phyloP scores from a whole-genome alignment of 2,888 invertebrate genomes.

The Cynaeus angustus region DNA sequence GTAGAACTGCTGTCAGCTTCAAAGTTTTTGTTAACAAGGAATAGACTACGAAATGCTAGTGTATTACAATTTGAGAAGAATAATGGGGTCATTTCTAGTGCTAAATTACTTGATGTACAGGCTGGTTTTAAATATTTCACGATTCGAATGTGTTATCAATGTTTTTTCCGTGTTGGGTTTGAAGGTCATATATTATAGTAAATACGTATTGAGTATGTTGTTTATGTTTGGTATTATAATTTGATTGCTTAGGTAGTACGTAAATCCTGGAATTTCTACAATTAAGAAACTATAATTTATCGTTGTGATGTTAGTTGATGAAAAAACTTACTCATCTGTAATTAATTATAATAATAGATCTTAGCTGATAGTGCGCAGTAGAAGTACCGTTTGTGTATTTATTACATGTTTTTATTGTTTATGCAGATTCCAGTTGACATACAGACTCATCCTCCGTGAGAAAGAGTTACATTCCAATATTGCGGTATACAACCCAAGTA shows the following conservation, averaged over 20 bases:
- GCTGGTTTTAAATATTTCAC: too few relatives aligned
- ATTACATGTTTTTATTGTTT: conserved; percentile 11
- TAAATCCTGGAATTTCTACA: conserved; percentile 2
- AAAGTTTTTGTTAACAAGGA: too few relatives aligned
- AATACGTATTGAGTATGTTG: neutral
- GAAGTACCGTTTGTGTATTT: neutral
- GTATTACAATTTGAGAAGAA: too few relatives aligned
- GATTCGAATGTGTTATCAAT: too few relatives aligned
- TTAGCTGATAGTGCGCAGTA: conserved; percentile 1
- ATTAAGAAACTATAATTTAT: neutral
- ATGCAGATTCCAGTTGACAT: conserved; percentile 90
- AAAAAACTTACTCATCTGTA: conserved; percentile 21
- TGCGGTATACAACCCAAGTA: conserved; percentile 94
- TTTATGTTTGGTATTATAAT: neutral
- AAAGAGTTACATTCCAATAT: conserved; percentile 95
- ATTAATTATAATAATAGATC: conserved; percentile 26
- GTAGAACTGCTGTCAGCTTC: too few relatives aligned
- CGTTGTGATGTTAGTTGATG: conserved; percentile 1
- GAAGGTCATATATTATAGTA: too few relatives aligned
- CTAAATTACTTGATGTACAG: too few relatives aligned
- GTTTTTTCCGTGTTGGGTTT: too few relatives aligned
- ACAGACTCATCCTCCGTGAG: conserved; percentile 91
- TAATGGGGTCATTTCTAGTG: too few relatives aligned
- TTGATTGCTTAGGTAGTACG: neutral
- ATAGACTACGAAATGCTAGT: too few relatives aligned